These are phyloP conservation scores for Percopsis transmontana DNA, from an alignment of 2,113 vertebrate genomes.

Conservation along the genomic window DNA sequence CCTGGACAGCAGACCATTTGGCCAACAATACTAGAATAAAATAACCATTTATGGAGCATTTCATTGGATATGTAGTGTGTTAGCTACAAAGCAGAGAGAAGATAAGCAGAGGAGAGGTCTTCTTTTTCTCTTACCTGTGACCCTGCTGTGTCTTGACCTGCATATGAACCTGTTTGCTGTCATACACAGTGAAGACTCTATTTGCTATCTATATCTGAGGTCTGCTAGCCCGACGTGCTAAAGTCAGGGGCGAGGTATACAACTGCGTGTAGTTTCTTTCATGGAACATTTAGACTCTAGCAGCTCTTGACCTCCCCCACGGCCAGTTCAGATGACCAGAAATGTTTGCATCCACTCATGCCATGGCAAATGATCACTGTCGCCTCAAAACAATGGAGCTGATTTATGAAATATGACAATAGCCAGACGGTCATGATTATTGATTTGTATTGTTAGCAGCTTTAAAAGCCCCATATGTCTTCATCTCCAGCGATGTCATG, in stretches of 20 bases:
- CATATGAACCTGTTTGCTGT: slow-evolving; percentile 37
- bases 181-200: slow-evolving; percentile 17
- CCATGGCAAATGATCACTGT: slow-evolving; percentile 77
- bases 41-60: slow-evolving; percentile 22
- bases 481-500: slow-evolving; percentile 77
- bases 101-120: slow-evolving; percentile 8
- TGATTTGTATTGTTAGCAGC: slow-evolving; percentile 84
- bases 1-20: slow-evolving; percentile 45
- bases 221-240: neutral
- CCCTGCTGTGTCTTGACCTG: slow-evolving; percentile 8
- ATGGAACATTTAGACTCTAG: neutral
- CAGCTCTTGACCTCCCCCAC: slow-evolving; percentile 56
- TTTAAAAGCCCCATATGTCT: slow-evolving; percentile 82
- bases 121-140: neutral
- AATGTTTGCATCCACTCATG: slow-evolving; percentile 63
- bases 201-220: slow-evolving; percentile 1
- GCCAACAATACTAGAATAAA: slow-evolving; percentile 41
- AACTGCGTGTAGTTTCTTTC: slow-evolving; percentile 1
- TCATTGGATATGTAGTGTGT: slow-evolving; percentile 33
- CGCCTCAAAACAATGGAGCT: slow-evolving; percentile 74
- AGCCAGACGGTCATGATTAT: slow-evolving; percentile 81
- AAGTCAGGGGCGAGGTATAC: neutral
- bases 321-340: slow-evolving; percentile 55
- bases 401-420: slow-evolving; percentile 83
- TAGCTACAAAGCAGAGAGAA: slow-evolving; percentile 20